Conservation (phyloP, 2,888 invertebrate genomes). For the Lithophane semibrunnea region DNA sequence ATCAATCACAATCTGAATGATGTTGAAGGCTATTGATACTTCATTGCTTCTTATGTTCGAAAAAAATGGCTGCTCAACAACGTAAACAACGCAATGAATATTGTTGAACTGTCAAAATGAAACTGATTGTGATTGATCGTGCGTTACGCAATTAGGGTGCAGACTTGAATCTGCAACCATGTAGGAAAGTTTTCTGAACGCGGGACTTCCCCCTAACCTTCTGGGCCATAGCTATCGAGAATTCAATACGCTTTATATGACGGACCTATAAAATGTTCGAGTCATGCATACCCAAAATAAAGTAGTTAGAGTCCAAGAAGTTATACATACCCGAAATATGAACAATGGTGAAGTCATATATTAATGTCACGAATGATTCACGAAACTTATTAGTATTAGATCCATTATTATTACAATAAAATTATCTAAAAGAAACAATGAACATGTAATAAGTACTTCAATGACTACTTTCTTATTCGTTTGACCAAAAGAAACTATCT, state of each 20-base stretch:
- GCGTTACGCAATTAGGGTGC: too few species aligned
- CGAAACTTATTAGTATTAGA: neutral
- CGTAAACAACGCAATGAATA: too few species aligned
- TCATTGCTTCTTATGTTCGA: too few species aligned
- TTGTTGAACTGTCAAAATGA: too few species aligned
- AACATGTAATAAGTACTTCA: neutral
- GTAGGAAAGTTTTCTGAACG: neutral
- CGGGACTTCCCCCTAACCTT: neutral
- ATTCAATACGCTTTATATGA: neutral
- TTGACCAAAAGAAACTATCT: neutral
- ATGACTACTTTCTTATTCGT: neutral
- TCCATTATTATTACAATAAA: neutral
- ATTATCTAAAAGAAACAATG: neutral
- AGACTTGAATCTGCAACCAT: neutral
- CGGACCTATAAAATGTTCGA: neutral
- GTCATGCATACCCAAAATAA: slow-evolving; percentile 5
- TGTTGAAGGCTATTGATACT: too few species aligned
- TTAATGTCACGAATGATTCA: neutral
- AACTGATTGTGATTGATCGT: too few species aligned
- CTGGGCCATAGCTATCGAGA: neutral
- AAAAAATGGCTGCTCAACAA: too few species aligned
- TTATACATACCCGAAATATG: slow-evolving; percentile 14
- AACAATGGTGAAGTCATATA: slow-evolving; percentile 6
- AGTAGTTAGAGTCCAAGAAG: neutral
- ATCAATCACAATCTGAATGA: too few species aligned